Base-by-base conservation (phyloP, 2,113 vertebrate genomes). In the Seriola aureovittata region DNA sequence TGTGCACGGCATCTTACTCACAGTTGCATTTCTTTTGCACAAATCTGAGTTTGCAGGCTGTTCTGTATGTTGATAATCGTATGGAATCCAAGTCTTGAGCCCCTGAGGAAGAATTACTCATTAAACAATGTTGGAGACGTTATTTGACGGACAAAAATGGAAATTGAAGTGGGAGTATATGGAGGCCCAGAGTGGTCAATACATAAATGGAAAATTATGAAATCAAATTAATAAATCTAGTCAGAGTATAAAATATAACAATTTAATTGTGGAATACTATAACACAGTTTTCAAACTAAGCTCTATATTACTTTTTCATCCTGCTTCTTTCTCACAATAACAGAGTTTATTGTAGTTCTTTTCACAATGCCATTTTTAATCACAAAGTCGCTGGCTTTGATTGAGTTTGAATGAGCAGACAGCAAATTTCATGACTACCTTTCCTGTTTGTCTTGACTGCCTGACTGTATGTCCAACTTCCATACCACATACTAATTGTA, bases 21-120 rank as follows among this genome's bases (percentile, higher is more conserved):
- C 98, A 89, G 63, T 98, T 99, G 94, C 98, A 99, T 95, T 97
- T 99, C 96, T 99, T 99, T 95, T 99, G 98, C 81, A 99, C 97
- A 89, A 99, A 99, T 95, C 98, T 91, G 76, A 99, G 97, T 93
- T 99, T 99, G 95, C 98, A 99, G 8, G 98, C 98, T 75, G 98
- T 99, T 95, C 98, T 96, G 94, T 99, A 99, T 23, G 98, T 99
- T 57, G 98, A 99, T 85, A 99, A 93, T 79, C 98, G 96, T 93
- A 99, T 99, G 50, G 97, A 97, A 94, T 99, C 98, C 96, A 99
- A 93, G 93, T 99, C 97, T 89, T 99, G 97, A 93, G 97, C 97
- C 89, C 98, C 98, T 99, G 88, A 77, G 80, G 85, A 90, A 85
- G 81, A 82, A 93, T 77, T 25, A 82, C 6, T 72, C 21, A 46